phyloP scores from a whole-genome alignment of 2,797 vertebrate genomes.

The Amniataba percoides region DNA sequence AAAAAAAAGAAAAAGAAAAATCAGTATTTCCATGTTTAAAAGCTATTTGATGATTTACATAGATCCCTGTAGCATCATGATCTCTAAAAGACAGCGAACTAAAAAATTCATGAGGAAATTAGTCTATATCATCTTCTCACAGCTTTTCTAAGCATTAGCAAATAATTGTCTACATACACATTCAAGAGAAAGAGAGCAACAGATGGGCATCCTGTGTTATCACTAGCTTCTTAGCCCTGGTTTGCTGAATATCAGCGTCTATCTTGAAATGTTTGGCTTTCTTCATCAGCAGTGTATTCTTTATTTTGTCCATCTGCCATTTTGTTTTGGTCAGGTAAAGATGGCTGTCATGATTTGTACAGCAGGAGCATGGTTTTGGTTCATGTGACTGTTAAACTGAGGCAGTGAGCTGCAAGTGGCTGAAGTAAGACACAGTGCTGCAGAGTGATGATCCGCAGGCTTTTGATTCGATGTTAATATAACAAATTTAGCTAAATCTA shows the following conservation, averaged over 20 bases:
- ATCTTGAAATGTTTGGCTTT: slow-evolving; percentile 4
- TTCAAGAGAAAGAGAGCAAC: no score
- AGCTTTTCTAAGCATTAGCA: no score
- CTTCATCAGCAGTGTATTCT: background rate
- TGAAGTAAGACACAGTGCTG: background rate
- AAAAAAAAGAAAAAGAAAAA: no score
- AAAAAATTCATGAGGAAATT: no score
- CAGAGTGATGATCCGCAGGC: background rate
- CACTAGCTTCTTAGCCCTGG: no score
- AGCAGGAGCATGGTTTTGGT: background rate
- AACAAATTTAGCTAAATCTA: background rate
- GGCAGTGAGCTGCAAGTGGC: background rate
- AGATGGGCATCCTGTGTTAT: no score
- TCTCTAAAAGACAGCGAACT: no score
- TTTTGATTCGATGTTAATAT: background rate
- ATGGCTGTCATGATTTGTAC: background rate
- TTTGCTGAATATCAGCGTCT: background rate
- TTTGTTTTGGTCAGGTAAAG: background rate
- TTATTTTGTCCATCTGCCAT: background rate
- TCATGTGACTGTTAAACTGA: background rate
- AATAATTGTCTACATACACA: no score
- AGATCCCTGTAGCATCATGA: no score
- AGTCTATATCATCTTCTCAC: no score
- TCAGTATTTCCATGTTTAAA: no score
- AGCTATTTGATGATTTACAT: no score